Conservation (phyloP, 2,113 vertebrate genomes). For the Vulpes ferrilata region DNA sequence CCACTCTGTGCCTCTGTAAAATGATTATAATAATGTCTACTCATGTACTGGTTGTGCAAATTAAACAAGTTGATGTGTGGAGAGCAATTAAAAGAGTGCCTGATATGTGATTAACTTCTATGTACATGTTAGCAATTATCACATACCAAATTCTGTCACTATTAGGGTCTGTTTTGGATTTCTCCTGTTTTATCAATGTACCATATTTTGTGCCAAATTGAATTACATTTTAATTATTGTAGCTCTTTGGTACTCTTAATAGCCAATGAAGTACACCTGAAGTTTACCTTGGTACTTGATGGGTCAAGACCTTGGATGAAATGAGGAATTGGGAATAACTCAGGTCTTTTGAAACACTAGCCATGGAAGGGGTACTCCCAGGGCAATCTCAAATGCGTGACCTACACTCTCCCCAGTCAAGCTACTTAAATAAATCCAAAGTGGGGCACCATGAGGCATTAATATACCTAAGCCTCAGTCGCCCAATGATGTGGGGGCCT, state of each 20-base stretch:
- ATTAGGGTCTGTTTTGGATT: not conserved
- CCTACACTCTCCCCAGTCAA: fast-evolving
- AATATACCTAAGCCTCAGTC: not conserved
- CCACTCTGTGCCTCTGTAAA: not conserved
- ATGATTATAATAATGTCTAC: not conserved
- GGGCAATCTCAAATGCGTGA: fast-evolving
- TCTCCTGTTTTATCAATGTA: not conserved
- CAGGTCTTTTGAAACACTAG: not conserved
- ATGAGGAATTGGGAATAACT: not conserved
- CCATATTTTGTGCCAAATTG: not conserved
- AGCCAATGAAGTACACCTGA: not conserved
- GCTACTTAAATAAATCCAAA: not conserved
- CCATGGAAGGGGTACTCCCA: not conserved
- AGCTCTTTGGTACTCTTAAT: not conserved
- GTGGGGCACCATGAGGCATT: not conserved
- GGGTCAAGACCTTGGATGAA: not conserved
- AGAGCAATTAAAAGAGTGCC: not conserved
- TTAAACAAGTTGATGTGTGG: not conserved
- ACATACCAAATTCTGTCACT: not conserved
- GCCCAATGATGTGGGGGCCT: too few relatives aligned
- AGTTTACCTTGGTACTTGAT: not conserved
- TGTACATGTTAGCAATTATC: not conserved
- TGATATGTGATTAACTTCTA: not conserved
- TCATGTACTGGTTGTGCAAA: not conserved
- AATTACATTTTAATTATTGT: slow-evolving; percentile 8